These are phyloP conservation scores for Tyria jacobaeae DNA, from an alignment of 2,888 invertebrate genomes.

Conservation along the genomic window DNA sequence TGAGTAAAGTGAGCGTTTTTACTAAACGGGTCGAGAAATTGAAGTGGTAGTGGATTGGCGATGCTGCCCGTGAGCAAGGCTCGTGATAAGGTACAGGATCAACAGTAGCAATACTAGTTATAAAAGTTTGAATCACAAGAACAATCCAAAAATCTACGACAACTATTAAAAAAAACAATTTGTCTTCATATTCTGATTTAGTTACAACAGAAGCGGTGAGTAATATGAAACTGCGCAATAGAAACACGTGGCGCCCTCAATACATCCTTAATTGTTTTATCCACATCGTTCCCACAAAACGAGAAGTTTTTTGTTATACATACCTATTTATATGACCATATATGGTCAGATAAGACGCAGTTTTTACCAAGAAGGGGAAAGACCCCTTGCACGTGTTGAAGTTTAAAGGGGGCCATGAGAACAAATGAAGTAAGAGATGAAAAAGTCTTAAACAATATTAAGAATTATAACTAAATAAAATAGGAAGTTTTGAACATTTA, in stretches of 20 bases:
- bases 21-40: too few species aligned
- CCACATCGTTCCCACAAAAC: constrained; percentile 30
- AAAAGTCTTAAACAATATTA: background rate
- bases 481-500: background rate
- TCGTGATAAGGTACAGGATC: too few species aligned
- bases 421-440: background rate
- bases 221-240: constrained; percentile 34
- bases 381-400: constrained; percentile 17
- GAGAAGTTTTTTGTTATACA: constrained; percentile 22
- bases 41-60: too few species aligned
- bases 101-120: too few species aligned
- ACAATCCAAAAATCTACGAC: background rate
- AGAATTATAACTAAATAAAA: background rate
- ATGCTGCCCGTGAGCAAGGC: too few species aligned
- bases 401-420: background rate
- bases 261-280: constrained; percentile 17
- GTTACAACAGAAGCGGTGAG: constrained; percentile 11
- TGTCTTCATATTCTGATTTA: background rate
- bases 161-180: background rate
- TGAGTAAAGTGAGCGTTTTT: too few species aligned
- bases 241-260: constrained; percentile 38
- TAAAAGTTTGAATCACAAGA: background rate
- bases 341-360: constrained; percentile 32
- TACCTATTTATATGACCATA: constrained; percentile 12
- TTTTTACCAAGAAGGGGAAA: constrained; percentile 19